A percentile compares a stretch with the other conserved stretches of the same genome.
These are phyloP conservation scores for Rambutsinella grinnellia DNA, from an alignment of 2,888 invertebrate genomes.

Conservation along the genomic window DNA sequence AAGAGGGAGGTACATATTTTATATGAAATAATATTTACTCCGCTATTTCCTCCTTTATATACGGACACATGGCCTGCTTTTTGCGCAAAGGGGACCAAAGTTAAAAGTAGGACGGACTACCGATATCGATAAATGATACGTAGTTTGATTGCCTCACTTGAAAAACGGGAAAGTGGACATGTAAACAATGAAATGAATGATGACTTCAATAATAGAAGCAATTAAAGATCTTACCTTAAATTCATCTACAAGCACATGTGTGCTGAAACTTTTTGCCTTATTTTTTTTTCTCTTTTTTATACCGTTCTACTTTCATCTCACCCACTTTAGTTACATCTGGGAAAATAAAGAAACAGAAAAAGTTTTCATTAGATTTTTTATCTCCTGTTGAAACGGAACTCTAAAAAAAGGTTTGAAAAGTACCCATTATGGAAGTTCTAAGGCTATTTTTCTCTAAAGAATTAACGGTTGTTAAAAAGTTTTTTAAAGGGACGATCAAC, in stretches of 20 bases:
- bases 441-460: not conserved
- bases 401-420: not conserved
- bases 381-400: not conserved
- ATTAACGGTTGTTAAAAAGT: not conserved
- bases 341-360: not conserved
- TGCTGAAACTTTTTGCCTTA: too few relatives aligned
- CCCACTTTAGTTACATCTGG: not conserved
- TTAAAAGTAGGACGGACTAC: conserved; percentile 35
- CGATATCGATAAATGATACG: not conserved
- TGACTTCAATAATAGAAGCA: conserved; percentile 36
- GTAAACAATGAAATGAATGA: conserved; percentile 51
- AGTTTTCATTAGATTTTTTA: not conserved
- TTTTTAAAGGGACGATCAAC: not conserved
- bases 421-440: not conserved
- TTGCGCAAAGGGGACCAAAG: not conserved
- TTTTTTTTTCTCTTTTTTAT: too few relatives aligned
- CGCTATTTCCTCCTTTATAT: too few relatives aligned
- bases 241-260: too few relatives aligned
- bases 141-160: conserved; percentile 21
- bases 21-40: conserved; percentile 2
- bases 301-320: too few relatives aligned
- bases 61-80: not conserved
- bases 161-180: conserved; percentile 37
- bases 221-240: conserved; percentile 42
- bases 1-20: not conserved